A percentile compares a stretch with the other conserved stretches of the same genome.
These are phyloP conservation scores for Anser brachyrhynchus DNA, from an alignment of 2,113 vertebrate species.

Conservation along the genomic window DNA sequence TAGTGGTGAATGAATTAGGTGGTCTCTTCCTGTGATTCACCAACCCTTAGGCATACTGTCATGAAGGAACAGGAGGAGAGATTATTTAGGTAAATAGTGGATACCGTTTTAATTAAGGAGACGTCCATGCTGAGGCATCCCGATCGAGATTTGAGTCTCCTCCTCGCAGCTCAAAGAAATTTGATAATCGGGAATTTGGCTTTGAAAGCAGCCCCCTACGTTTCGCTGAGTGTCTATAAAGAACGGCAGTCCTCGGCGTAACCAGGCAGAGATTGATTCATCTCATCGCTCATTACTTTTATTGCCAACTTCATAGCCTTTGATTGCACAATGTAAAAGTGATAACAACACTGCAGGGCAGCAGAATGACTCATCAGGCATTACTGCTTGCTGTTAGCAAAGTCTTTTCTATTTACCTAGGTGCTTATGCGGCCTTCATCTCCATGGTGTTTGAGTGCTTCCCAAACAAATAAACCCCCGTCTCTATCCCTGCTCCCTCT, in stretches of 20 bases:
- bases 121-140: not conserved
- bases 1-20: not conserved
- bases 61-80: not conserved
- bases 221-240: not conserved
- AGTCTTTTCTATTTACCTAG: conserved; percentile 62
- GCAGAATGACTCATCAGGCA: conserved; percentile 55
- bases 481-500: conserved; percentile 1
- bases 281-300: conserved; percentile 16
- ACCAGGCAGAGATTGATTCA: conserved; percentile 16
- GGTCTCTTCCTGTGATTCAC: not conserved
- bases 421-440: conserved; percentile 44
- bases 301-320: conserved; percentile 47
- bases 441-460: conserved; percentile 56
- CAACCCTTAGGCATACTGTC: not conserved
- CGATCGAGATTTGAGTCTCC: not conserved
- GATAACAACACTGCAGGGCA: conserved; percentile 55
- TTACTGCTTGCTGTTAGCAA: conserved; percentile 1
- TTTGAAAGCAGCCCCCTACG: not conserved
- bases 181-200: not conserved
- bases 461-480: conserved; percentile 56
- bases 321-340: conserved; percentile 15
- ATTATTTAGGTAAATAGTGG: not conserved
- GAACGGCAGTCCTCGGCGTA: not conserved
- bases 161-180: not conserved
- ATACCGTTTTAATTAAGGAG: not conserved